phyloP scores from a whole-genome alignment of 1,140 invertebrate genomes.

The Drosophila gunungcola region DNA sequence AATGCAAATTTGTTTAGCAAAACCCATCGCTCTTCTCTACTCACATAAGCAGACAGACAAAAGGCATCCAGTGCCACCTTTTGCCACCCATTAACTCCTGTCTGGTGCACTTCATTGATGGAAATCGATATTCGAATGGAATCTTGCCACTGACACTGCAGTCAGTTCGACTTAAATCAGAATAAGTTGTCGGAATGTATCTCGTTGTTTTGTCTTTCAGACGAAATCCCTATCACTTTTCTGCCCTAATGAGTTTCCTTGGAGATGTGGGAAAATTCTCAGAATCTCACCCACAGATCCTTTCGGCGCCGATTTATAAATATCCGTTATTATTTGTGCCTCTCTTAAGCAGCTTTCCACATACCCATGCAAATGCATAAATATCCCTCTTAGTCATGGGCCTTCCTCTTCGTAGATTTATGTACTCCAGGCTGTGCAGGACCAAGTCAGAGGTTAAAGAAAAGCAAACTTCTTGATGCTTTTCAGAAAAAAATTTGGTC shows the following conservation, averaged over 20 bases:
- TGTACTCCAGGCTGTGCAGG: conserved; percentile 28
- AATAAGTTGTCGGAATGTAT: background rate
- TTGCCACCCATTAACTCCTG: background rate
- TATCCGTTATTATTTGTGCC: conserved; percentile 39
- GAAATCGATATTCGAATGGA: conserved; percentile 61
- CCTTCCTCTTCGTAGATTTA: conserved; percentile 38
- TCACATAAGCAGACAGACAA: conserved; percentile 16
- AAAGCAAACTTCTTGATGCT: conserved; percentile 13
- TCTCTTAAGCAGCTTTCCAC: conserved; percentile 4
- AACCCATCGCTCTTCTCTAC: background rate
- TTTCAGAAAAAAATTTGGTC: conserved; percentile 24
- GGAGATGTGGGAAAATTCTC: background rate
- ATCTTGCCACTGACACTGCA: conserved; percentile 40
- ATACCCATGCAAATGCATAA: conserved; percentile 8
- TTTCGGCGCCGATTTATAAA: conserved; percentile 35
- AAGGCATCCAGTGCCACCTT: conserved; percentile 14
- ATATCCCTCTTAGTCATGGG: conserved; percentile 7
- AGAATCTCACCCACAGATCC: background rate
- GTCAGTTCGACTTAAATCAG: conserved; percentile 4
- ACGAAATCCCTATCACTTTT: background rate
- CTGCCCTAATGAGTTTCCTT: conserved; percentile 29
- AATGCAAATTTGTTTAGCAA: conserved; percentile 69
- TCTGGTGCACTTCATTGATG: conserved; percentile 25
- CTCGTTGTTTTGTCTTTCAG: background rate
- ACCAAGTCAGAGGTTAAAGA: conserved; percentile 18